These are phyloP conservation scores for Castor canadensis DNA, from an alignment of 2,113 vertebrate species.

Conservation along the genomic window DNA sequence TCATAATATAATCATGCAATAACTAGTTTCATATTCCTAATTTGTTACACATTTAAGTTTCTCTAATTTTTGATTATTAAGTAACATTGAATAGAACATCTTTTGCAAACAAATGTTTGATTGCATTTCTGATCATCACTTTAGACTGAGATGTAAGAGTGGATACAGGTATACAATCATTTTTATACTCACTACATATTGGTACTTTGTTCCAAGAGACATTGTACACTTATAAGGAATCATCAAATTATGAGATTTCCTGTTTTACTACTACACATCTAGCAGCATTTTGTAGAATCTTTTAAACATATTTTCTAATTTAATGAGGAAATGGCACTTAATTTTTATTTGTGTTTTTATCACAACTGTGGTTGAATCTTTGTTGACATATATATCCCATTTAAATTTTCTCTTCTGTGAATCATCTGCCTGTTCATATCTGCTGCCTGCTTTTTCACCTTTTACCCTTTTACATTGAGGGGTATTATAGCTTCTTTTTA, in stretches of 20 bases:
- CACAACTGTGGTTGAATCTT: neutral
- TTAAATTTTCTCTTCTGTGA: neutral
- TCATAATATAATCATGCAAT: neutral
- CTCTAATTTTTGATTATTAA: neutral
- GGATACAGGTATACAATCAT: neutral
- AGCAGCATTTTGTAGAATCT: neutral
- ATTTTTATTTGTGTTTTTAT: neutral
- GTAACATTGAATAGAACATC: neutral
- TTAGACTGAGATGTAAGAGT: neutral
- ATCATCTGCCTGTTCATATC: neutral
- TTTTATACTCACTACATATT: neutral
- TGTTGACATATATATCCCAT: neutral
- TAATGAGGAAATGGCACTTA: neutral
- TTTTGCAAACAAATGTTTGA: neutral
- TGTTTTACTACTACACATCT: neutral
- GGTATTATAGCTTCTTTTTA: neutral
- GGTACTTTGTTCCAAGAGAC: neutral
- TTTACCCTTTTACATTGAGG: neutral
- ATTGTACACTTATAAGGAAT: neutral
- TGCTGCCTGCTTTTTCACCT: neutral
- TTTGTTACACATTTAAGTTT: neutral
- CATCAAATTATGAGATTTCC: neutral
- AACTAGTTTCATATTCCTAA: neutral
- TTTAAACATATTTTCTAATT: slow-evolving; percentile 11
- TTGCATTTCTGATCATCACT: neutral